Percentiles rank a stretch among this genome's conserved stretches.
Evolutionary conservation across 2,113 vertebrate species (phyloP).

Genomic region (Hippopotamus amphibius): DNA sequence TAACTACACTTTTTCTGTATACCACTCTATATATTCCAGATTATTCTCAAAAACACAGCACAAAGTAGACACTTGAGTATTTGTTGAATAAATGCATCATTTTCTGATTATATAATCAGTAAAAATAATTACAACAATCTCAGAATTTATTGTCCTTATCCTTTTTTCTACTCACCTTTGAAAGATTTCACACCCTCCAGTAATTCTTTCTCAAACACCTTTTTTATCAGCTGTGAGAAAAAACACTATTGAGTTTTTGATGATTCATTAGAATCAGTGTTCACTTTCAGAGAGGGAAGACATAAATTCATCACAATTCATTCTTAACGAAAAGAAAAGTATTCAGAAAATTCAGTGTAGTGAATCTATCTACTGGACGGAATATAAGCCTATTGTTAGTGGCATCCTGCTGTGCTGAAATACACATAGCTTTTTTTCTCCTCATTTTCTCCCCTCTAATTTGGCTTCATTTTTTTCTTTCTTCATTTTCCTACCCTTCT

Average conservation of each 20-base stretch:
- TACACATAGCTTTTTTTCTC: neutral
- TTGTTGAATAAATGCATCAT: neutral
- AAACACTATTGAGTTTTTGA: neutral
- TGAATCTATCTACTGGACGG: neutral
- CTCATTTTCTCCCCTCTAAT: neutral
- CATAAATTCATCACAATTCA: neutral
- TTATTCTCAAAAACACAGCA: neutral
- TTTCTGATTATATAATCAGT: slow-evolving; percentile 7
- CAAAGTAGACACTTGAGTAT: neutral
- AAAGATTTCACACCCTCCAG: neutral
- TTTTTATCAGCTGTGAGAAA: slow-evolving; percentile 62
- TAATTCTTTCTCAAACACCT: slow-evolving; percentile 34
- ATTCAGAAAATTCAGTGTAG: neutral
- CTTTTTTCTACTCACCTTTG: slow-evolving; percentile 58
- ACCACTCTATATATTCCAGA: neutral
- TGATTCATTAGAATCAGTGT: slow-evolving; percentile 6
- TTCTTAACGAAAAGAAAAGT: neutral
- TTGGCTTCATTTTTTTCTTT: neutral
- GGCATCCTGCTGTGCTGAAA: neutral
- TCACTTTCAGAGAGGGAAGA: neutral
- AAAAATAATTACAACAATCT: neutral
- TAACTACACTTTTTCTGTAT: neutral
- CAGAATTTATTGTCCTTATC: neutral
- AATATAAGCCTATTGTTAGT: neutral
- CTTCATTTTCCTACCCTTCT: neutral